Evolutionary conservation across 2,888 invertebrate genomes (phyloP), one percentile per base, ranked within the genome.

Genomic region (Meteorus colon): DNA sequence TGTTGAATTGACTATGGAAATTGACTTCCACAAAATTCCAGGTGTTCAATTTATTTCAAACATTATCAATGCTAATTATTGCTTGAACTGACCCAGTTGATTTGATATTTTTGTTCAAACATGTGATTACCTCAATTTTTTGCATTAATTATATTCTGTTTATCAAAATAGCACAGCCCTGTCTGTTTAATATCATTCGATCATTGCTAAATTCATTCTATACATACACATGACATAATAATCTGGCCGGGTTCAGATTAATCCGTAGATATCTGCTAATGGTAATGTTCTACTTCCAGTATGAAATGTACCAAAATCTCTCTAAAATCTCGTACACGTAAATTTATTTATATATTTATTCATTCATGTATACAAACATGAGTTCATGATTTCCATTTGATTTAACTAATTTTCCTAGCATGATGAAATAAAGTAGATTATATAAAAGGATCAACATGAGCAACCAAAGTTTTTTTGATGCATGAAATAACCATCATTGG

Each of bases 181-280:
- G 24, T 55, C 2, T 19, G 8, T 24, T 55, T 6, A 24, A 24
- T 24, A 19, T 24, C 1, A 2, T 55, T 55, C n/a, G 8, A 55
- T 48, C 48, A 48, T 48, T 48, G 16, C 48, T n/a, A 48, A 14
- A 48, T 48, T 14, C 6, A 48, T n/a, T 16, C 48, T 48, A 48
- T 48, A n/a, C 4, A n/a, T 48, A 48, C 48, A n/a, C 48, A 48
- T 48, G 48, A 55, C 19, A 55, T 19, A 55, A 19, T 62, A 62
- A 62, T 62, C n/a, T 62, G n/a, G 12, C 14, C 31, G 27, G 12
- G 1, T 62, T 10, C 12, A 62, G 62, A 62, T 62, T 29, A 62
- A 29, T 62, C 62, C 62, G 19, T 55, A 55, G 55, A 55, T 55
- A 55, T 55, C 19, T 24, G n/a, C 10, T 55, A 55, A 55, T 19